Base-by-base conservation (phyloP, 2,888 invertebrate genomes). In the Napeogenes inachia region DNA sequence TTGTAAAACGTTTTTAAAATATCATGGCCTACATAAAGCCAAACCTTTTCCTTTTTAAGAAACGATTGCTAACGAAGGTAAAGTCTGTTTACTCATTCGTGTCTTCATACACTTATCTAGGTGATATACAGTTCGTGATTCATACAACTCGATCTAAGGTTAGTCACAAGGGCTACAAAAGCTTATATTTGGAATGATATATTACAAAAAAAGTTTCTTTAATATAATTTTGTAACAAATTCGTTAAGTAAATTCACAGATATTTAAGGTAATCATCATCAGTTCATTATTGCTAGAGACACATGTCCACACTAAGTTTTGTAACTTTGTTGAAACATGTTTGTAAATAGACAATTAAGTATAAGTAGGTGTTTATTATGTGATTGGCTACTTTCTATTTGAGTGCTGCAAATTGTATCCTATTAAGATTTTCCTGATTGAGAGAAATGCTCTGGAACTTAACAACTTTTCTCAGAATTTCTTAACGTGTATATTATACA, bases 351-450 rank as follows among this genome's bases (percentile, higher is more conserved):
- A 42, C 10, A 42, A 42, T 42, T 42, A 42, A 42, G 42, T 10
- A 10, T 12, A 42, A 42, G 10, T 42, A 42, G 10, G 8, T 12
- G 42, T 42, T 42, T 42, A 42, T 58, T 35, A 33, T 54, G 30
- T 42, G 47, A 64, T 60, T 57, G 57, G 32, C 53, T 13, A 46
- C 65, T 65, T 65, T 65, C 65, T 56, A 60, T 53, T 56, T 57
- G 57, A 64, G 65, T 60, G 62, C 62, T 60, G 54, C 60, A 63
- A 63, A 63, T 60, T 57, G 57, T 63, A 54, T 50, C 50, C 50
- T 30, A 50, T 50, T 30, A 50, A 50, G 6, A 13, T 50, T 50
- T 50, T 13, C 50, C 50, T 13, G 21, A 13, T 21, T 50, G 21
- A 30, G 12, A 8, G 21, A 30, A 50, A 21, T 30, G 6, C 4